phyloP scores from a whole-genome alignment of 2,888 invertebrate genomes.

The Psylliodes chrysocephalus region DNA sequence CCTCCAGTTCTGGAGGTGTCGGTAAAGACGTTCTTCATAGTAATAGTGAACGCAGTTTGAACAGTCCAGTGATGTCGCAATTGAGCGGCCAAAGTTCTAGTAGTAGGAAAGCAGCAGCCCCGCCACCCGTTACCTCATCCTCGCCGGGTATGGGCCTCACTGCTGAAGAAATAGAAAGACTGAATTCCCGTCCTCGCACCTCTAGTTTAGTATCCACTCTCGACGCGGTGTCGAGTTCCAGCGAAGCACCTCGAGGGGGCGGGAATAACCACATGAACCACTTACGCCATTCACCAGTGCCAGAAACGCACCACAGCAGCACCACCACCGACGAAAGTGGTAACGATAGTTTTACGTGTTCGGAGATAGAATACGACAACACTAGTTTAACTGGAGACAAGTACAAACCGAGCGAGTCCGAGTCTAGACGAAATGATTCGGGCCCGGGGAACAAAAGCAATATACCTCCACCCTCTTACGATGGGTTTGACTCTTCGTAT shows the following conservation, averaged over 20 bases:
- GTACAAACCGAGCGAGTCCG: conserved; percentile 63
- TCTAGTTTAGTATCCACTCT: conserved; percentile 91
- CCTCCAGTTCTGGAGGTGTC: conserved; percentile 88
- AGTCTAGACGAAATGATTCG: conserved; percentile 57
- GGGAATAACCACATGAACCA: conserved; percentile 75
- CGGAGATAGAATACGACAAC: conserved; percentile 96
- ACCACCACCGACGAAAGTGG: conserved; percentile 92
- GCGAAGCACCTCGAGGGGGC: conserved; percentile 80
- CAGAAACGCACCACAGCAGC: conserved; percentile 79
- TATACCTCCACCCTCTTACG: conserved; percentile 82
- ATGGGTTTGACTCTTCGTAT: conserved; percentile 94
- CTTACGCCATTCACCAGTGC: conserved; percentile 75
- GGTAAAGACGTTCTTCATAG: conserved; percentile 86
- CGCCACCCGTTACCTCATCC: conserved; percentile 75
- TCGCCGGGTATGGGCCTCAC: conserved; percentile 86
- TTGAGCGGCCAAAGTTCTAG: conserved; percentile 87
- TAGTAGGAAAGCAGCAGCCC: conserved; percentile 73
- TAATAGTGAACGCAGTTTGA: conserved; percentile 90
- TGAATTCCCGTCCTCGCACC: conserved; percentile 87
- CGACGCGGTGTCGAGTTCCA: conserved; percentile 93
- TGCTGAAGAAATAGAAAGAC: conserved; percentile 91
- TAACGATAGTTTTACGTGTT: conserved; percentile 97
- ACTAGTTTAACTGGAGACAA: conserved; percentile 86
- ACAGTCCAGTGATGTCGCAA: conserved; percentile 93
- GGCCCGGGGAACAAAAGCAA: conserved; percentile 69